Evolutionary conservation across 53 echinoderm and acorn worm genomes (phyloP).

Genomic region (Mesocentrotus franciscanus): DNA sequence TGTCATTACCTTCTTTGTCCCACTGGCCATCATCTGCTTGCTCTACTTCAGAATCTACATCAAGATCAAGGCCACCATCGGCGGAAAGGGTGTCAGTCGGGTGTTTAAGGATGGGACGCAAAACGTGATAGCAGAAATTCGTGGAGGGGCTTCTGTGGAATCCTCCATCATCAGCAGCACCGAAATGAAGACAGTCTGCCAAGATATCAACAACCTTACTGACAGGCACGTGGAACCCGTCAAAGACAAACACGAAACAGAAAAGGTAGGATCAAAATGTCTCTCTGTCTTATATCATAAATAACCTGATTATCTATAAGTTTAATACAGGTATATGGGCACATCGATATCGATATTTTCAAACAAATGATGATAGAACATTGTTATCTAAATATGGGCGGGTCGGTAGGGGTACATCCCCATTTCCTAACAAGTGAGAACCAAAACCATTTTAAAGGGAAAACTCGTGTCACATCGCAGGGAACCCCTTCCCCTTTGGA

Average conservation of each 20-base stretch:
- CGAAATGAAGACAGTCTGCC: not conserved
- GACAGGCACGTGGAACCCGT: not conserved
- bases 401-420: too few relatives aligned
- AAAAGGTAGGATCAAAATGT: not conserved
- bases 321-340: too few relatives aligned
- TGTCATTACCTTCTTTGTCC: slow-evolving; percentile 23
- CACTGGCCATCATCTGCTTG: not conserved
- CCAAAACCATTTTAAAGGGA: too few relatives aligned
- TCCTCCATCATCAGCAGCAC: not conserved
- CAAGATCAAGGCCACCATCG: slow-evolving; percentile 25
- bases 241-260: not conserved
- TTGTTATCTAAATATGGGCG: too few relatives aligned
- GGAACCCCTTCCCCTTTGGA: too few relatives aligned
- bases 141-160: not conserved
- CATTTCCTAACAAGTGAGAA: too few relatives aligned
- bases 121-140: not conserved
- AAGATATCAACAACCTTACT: not conserved
- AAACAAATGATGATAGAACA: too few relatives aligned
- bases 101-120: slow-evolving; percentile 17
- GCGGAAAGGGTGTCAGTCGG: not conserved
- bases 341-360: too few relatives aligned
- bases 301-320: too few relatives aligned
- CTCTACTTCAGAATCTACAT: slow-evolving; percentile 37
- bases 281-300: not conserved
- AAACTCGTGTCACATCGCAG: too few relatives aligned